Base-by-base conservation (phyloP, 2,888 invertebrate genomes). In the Carpatolechia fugitivella region DNA sequence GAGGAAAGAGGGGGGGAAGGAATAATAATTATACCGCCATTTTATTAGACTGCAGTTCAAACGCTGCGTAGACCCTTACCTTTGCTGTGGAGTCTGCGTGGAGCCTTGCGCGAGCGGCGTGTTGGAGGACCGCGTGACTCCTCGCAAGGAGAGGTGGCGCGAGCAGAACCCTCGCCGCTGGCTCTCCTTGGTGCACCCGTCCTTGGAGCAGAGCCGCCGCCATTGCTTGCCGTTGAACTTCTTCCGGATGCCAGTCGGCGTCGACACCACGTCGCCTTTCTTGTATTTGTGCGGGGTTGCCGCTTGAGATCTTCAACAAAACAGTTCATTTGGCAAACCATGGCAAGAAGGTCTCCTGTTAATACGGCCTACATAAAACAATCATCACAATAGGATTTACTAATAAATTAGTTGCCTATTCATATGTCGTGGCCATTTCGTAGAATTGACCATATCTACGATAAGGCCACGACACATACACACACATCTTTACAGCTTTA, bases 151-250 rank as follows among this genome's bases (percentile, higher is more conserved):
- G 68, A 99, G 93, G 89, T 99, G 99, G 52, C 99, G 91, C 18
- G 99, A 99, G 83, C 99, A 99, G 89, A 82, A 99, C 36, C 99
- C 99, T 65, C 98, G 92, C 36, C 99, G 92, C 88, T 99, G 99
- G 74, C 99, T 99, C 92, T 99, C 99, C 90, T 88, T 88, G 35
- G 95, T 95, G 86, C 99, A 99, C 55, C 97, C 96, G 72, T 97
- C 97, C 82, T 96, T 97, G 57, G 98, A 98, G 90, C 99, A 99
- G 61, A 99, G 92, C 70, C 99, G 92, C 60, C 99, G 93, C 99
- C 99, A 99, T 82, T 99, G 99, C 89, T 99, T 99, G 35, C 99
- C 99, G 91, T 99, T 99, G 87, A 98, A 99, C 91, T 99, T 99
- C 91, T 99, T 99, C 11, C 99, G 92, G 70, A 99, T 98, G 63